Base-by-base conservation (phyloP, 2,113 vertebrate genomes). In the Thunnus thynnus region DNA sequence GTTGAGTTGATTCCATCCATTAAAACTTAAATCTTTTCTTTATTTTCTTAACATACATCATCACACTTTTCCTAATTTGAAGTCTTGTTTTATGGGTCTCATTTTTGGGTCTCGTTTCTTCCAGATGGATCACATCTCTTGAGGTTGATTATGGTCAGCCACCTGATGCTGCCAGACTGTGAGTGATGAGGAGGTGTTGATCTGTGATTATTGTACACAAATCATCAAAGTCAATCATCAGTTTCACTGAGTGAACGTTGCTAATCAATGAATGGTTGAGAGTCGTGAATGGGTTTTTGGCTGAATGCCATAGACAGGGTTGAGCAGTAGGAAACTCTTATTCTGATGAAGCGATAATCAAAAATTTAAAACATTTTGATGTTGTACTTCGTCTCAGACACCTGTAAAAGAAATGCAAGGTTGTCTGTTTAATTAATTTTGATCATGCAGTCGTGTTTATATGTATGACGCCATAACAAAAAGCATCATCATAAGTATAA, bases 181-280 rank as follows among this genome's bases (percentile, higher is more conserved):
- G 36, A 20, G 51, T 18, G 58, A 25, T 52, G 50, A 51, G 41
- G 57, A 79, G 46, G 8, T 32, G 51, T 18, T 67, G 48, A 76
- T 12, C 5, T 52, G 3, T 20, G 27, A 48, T 44, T 20, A 56
- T 57, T 65, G n/a, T 82, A 74, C 58, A 64, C 27, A 18, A 2
- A 30, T 3, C 55, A 74, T 67, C 25, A 32, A 30, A 41, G 50
- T 44, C 41, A 25, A 13, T 36, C 5, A 62, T 30, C 27, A 30
- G 4, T 79, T 71, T 68, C 63, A 17, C 14, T 63, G 18, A 75
- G 50, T 55, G 50, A 51, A 13, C 18, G 30, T 68, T 67, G 10
- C 3, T 52, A 46, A 65, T 82, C 64, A 64, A 36, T 17, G 6
- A 46, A 44, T n/a, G 66, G 41, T 18, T 3, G 41, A 50, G 50